A percentile compares a stretch with the other conserved stretches of the same genome.
phyloP scores from a whole-genome alignment of 2,888 invertebrate species.

The Leucoptera coffeella region DNA sequence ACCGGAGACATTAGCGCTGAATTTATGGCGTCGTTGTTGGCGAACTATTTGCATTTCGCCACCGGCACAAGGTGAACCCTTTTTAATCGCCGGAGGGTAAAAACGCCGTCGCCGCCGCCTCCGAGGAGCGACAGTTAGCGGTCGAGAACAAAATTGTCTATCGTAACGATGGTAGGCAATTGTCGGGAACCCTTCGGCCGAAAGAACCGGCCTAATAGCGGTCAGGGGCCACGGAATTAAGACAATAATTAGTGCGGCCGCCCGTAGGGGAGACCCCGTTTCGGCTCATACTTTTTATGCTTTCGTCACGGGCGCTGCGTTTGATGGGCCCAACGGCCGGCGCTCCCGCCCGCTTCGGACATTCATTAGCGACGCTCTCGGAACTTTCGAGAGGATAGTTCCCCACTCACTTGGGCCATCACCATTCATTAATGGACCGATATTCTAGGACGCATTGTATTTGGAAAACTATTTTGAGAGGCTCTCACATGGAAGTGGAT shows the following conservation, averaged over 20 bases:
- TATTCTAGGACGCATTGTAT: background rate
- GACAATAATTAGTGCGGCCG: conserved; percentile 41
- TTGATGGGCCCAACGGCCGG: too few relatives aligned
- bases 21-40: conserved; percentile 12
- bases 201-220: conserved; percentile 30
- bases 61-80: conserved; percentile 4
- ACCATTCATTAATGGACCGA: too few relatives aligned
- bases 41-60: conserved; percentile 14
- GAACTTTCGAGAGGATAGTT: too few relatives aligned
- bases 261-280: conserved; percentile 23
- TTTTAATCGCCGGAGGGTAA: conserved; percentile 18
- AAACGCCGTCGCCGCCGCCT: conserved; percentile 29
- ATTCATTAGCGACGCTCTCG: too few relatives aligned
- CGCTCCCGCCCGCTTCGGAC: too few relatives aligned
- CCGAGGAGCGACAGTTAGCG: conserved; percentile 15
- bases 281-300: conserved; percentile 42
- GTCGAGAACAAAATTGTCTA: conserved; percentile 41
- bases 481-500: too few relatives aligned
- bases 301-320: conserved; percentile 6
- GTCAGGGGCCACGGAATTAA: conserved; percentile 40
- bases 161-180: conserved; percentile 49
- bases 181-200: conserved; percentile 33
- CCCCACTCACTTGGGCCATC: too few relatives aligned
- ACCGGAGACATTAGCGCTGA: conserved; percentile 13
- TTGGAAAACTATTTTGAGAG: too few relatives aligned